A percentile compares a stretch with the other conserved stretches of the same genome.
Evolutionary conservation across 2,888 invertebrate species (phyloP).

Genomic region (Thereva unica): DNA sequence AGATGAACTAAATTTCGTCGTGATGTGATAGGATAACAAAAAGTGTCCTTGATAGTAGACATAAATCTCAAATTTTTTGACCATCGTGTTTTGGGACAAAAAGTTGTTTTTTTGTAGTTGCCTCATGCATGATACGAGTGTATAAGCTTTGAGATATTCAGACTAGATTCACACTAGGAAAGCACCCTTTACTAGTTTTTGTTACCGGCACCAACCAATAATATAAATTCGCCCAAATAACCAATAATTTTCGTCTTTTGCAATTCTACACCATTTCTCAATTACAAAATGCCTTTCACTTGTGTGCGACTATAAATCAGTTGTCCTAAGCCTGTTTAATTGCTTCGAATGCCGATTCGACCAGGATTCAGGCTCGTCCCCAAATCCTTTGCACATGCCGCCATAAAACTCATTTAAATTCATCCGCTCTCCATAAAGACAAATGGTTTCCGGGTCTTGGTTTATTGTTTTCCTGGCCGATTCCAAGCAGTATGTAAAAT

Average conservation of each 20-base stretch:
- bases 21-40: no score
- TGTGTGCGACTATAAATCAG: constrained; percentile 39
- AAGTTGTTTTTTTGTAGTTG: no score
- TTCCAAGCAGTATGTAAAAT: constrained; percentile 40
- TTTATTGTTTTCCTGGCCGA: constrained; percentile 42
- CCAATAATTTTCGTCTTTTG: neutral
- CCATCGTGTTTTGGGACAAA: no score
- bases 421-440: constrained; percentile 41
- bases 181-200: neutral
- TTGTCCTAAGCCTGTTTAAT: constrained; percentile 39
- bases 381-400: constrained; percentile 33
- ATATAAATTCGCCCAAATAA: neutral
- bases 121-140: no score
- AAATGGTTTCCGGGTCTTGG: constrained; percentile 39
- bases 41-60: no score
- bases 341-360: constrained; percentile 38
- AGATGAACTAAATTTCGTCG: no score
- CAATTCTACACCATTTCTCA: neutral
- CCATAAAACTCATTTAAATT: constrained; percentile 43
- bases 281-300: constrained; percentile 23
- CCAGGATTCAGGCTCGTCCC: constrained; percentile 11
- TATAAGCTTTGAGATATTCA: no score
- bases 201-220: neutral
- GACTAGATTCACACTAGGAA: no score
- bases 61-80: no score